Evolutionary conservation across 2,888 invertebrate species (phyloP).

Genomic region (Caenorhabditis angaria): DNA sequence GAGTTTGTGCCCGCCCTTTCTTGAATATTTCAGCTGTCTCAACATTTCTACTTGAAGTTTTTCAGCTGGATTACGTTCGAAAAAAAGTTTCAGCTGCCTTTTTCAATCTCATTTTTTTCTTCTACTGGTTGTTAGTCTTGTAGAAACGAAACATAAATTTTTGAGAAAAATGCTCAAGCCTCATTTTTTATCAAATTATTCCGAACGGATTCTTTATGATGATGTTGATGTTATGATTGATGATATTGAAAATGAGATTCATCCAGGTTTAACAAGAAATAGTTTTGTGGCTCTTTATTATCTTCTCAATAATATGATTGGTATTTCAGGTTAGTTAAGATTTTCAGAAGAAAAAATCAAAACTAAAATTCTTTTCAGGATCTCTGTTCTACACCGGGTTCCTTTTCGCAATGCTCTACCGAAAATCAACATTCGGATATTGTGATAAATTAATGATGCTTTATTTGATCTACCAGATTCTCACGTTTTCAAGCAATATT

Average conservation of each 20-base stretch:
- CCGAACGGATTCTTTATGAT: not conserved
- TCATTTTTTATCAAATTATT: not conserved
- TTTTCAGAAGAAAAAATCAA: not conserved
- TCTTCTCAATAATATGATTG: not conserved
- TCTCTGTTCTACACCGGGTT: conserved; percentile 12
- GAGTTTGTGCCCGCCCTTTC: not conserved
- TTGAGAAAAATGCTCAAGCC: not conserved
- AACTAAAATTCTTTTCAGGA: conserved; percentile 5
- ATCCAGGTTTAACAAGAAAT: not conserved
- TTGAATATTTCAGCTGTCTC: not conserved
- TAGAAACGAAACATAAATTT: too few species aligned
- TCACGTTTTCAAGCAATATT: conserved; percentile 10
- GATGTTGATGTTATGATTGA: not conserved
- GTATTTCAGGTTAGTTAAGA: not conserved
- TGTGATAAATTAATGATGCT: conserved; percentile 12
- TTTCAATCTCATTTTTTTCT: too few species aligned
- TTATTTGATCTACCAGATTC: conserved; percentile 12
- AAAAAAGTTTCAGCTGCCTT: too few species aligned
- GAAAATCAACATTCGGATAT: conserved; percentile 17
- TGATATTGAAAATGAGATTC: not conserved
- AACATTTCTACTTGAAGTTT: not conserved
- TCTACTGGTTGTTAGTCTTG: not conserved
- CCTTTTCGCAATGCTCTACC: conserved; percentile 8
- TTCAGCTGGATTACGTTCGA: too few species aligned
- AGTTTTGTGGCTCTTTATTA: not conserved